Evolutionary conservation across 2,888 invertebrate species (phyloP), one percentile per base, ranked within the genome.

Genomic region (Drosophila formosana): DNA sequence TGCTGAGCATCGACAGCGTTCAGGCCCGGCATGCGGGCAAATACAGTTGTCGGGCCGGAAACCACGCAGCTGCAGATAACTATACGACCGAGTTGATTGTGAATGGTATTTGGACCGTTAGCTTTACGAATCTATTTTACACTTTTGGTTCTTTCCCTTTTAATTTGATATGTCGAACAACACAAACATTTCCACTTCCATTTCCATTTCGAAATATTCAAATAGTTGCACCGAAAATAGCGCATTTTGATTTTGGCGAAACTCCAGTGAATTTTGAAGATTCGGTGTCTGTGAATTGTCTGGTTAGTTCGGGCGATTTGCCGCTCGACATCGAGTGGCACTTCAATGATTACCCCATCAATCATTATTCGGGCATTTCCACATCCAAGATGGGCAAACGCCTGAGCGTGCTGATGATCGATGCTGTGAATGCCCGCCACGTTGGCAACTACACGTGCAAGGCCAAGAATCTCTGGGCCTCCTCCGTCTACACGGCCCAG

Each of bases 161-260:
- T 49, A 11, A 2, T 53, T 77, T 61, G 3, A 34, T 37, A 28
- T n/a, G 23, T 23, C 7, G 23, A 37, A 13, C 7, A 34, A 49
- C 41, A 26, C 39, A 8, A 41, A 47, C 30, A 39, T 6, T 9
- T 25, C 25, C 26, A 45, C 26, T 32, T 28, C 25, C 51, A 41
- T 52, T 49, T 49, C 7, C 37, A 32, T n/a, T 37, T 57, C 9
- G 7, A 37, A 32, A 49, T 55, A 41, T 45, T 45, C 9, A 18
- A 43, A 23, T 62, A 96, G 97, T 95, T 94, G 94, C 95, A 91
- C 96, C 96, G 78, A 95, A 96, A 93, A 95, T 96, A 91, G 94
- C 95, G 91, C 95, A 96, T 85, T 96, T 97, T 92, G 93, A 95
- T 84, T 96, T 97, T 58, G 92, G 91, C 65, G 91, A 90, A 64